Conservation (phyloP, 2,113 vertebrate genomes). For the Eptesicus fuscus region DNA sequence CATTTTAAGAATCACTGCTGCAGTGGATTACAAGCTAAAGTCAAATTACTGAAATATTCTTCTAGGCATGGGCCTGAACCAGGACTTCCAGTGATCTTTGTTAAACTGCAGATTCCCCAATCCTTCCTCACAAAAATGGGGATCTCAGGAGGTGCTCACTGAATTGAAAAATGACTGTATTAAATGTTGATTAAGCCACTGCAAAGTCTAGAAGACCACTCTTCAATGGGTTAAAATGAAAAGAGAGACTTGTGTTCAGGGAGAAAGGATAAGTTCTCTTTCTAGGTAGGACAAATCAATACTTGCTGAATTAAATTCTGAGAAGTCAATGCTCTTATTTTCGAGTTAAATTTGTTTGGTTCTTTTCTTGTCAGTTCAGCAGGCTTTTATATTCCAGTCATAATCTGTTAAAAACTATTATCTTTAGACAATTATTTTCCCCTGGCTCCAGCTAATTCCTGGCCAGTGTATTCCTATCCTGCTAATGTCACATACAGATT, state of each 20-base stretch:
- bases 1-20: not conserved
- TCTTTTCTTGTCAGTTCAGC: not conserved
- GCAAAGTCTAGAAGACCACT: not conserved
- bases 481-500: not conserved
- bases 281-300: slow-evolving; percentile 39
- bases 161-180: not conserved
- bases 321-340: slow-evolving; percentile 22
- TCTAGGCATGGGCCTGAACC: not conserved
- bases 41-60: not conserved
- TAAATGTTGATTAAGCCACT: not conserved
- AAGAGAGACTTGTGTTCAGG: not conserved
- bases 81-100: not conserved
- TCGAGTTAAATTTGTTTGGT: slow-evolving; percentile 39
- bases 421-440: slow-evolving; percentile 41
- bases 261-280: slow-evolving; percentile 33
- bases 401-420: slow-evolving; percentile 15
- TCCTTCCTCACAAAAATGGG: not conserved
- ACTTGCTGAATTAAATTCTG: slow-evolving; percentile 36
- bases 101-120: not conserved
- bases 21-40: not conserved
- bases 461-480: not conserved
- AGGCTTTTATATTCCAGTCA: slow-evolving; percentile 24
- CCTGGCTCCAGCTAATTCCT: not conserved
- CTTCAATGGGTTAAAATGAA: not conserved
- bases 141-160: not conserved